Base-by-base conservation (phyloP, 1,140 invertebrate genomes). In the Aphidius gifuensis region DNA sequence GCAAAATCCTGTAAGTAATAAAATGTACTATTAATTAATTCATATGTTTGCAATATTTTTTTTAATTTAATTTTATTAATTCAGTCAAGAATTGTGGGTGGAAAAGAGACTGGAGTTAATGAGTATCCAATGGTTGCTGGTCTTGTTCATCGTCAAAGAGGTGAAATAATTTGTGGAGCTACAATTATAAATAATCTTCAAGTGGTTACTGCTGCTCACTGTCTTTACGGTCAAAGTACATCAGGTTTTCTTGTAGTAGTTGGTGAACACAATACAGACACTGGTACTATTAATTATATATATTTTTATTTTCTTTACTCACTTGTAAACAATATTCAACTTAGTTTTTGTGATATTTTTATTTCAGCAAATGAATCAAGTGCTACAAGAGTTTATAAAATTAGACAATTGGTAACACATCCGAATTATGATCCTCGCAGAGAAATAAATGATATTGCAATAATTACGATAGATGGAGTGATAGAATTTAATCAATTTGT, bases 121-220 rank as follows among this genome's bases (percentile, higher is more conserved):
- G 88, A 89, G 71, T 89, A 76, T 72, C 86, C 87, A 0, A 85
- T 86, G 82, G 87, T 88, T 87, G 85, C 78, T 0, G 87, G 74
- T 11, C 43, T 88, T 0, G 71, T 86, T 0, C 82, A 86, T 65
- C 47, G 70, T 16, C 49, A 63, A 3, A 58, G 64, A 3, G 53
- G 48, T 5, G 39, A 65, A 0, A 64, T 87, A 1, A 84, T 82
- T 64, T 92, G 90, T 69, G 90, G 90, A 0, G 85, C 77, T 0
- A 83, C 84, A 2, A 85, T 92, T 59, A 84, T 92, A 44, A 79
- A 83, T n/a, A 59, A 73, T 0, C 74, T 71, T 23, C 87, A 87
- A 73, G 81, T 88, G 2, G 4, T 92, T 3, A 87, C 89, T 0
- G 90, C 90, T 0, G 89, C 87, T 2, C 89, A 91, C 69, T 91